Percentiles rank a stretch among this genome's conserved stretches.
Conservation (phyloP, 2,797 vertebrate genomes). For the Microchirus variegatus region DNA sequence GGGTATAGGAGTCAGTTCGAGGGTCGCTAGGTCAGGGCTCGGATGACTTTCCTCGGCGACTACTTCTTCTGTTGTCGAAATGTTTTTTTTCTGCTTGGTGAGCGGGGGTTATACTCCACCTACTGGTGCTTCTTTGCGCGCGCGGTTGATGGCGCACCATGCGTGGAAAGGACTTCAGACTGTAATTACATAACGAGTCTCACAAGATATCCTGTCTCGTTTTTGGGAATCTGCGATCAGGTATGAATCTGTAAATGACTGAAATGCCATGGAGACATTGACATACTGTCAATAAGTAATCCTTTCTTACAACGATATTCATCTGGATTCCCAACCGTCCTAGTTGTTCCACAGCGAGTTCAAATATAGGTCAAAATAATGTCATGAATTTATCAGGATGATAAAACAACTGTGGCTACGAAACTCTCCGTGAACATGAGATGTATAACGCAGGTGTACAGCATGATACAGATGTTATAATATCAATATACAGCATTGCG, state of each 20-base stretch:
- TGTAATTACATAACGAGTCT: too few relatives aligned
- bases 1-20: too few relatives aligned
- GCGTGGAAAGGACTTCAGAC: too few relatives aligned
- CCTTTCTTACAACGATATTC: slow-evolving; percentile 1
- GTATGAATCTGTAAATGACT: neutral
- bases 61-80: too few relatives aligned
- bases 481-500: slow-evolving; percentile 54
- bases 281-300: slow-evolving; percentile 14
- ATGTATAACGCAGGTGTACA: slow-evolving; percentile 49
- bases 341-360: slow-evolving; percentile 14
- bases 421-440: slow-evolving; percentile 57
- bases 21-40: too few relatives aligned
- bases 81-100: too few relatives aligned
- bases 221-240: too few relatives aligned
- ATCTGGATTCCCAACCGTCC: neutral
- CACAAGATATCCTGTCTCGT: too few relatives aligned
- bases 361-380: slow-evolving; percentile 26
- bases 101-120: too few relatives aligned
- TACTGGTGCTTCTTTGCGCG: too few relatives aligned
- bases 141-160: too few relatives aligned
- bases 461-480: slow-evolving; percentile 35
- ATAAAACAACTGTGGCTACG: slow-evolving; percentile 23
- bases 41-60: too few relatives aligned
- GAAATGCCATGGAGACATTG: slow-evolving; percentile 11
- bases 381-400: slow-evolving; percentile 23